Evolutionary conservation across 2,888 invertebrate species (phyloP).

Genomic region (Diaphora mendica): DNA sequence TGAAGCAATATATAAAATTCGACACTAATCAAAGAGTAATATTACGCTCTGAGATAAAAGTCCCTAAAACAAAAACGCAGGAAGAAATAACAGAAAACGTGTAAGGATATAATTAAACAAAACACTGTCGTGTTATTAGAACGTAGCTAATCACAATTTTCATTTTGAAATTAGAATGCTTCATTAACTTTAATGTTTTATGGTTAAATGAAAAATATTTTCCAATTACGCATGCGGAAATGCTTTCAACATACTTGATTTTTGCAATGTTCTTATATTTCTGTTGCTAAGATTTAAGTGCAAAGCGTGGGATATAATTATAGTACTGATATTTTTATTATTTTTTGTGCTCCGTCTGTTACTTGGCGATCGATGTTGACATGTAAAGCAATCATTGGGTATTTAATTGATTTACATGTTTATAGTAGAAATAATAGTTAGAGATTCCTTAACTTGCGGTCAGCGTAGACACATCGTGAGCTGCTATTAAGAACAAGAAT

Average conservation of each 20-base stretch:
- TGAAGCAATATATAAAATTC: not conserved
- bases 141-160: conserved; percentile 26
- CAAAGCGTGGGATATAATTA: not conserved
- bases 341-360: too few relatives aligned
- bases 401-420: too few relatives aligned
- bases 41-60: conserved; percentile 19
- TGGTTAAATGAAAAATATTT: not conserved
- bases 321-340: too few relatives aligned
- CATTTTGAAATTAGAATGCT: conserved; percentile 17
- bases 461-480: too few relatives aligned
- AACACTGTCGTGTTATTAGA: conserved; percentile 36
- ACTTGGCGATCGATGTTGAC: too few relatives aligned
- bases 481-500: too few relatives aligned
- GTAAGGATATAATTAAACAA: conserved; percentile 43
- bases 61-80: conserved; percentile 38
- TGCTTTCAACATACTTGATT: too few relatives aligned
- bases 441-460: too few relatives aligned
- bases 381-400: too few relatives aligned
- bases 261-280: too few relatives aligned
- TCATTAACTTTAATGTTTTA: not conserved
- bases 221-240: not conserved
- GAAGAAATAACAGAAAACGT: conserved; percentile 30
- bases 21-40: not conserved
- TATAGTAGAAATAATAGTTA: too few relatives aligned
- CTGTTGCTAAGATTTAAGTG: not conserved